Evolutionary conservation across 2,113 vertebrate species (phyloP).

Genomic region (Fukomys damarensis): DNA sequence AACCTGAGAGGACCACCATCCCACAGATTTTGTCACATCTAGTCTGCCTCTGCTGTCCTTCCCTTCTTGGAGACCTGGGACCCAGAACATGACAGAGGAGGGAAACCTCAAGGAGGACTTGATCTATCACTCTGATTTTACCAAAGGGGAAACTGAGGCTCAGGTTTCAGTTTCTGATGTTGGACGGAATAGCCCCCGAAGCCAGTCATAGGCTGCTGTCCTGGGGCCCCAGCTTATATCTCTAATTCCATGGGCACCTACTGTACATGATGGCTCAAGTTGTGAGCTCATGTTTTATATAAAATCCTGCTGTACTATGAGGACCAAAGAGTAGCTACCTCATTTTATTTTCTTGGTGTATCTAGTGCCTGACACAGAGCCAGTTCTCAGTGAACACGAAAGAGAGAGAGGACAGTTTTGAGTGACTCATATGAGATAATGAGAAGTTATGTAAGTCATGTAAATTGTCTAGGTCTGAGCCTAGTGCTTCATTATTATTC

Average conservation of each 20-base stretch:
- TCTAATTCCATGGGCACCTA: neutral
- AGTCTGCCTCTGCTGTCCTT: neutral
- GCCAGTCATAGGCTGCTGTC: neutral
- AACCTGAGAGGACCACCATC: neutral
- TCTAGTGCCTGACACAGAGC: neutral
- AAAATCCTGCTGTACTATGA: neutral
- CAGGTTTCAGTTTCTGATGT: neutral
- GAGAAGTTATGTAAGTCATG: neutral
- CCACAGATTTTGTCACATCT: neutral
- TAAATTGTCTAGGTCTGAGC: neutral
- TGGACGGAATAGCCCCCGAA: neutral
- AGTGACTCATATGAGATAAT: neutral
- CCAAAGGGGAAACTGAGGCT: neutral
- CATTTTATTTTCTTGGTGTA: neutral
- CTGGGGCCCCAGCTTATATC: neutral
- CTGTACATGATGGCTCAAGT: neutral
- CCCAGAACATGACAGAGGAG: neutral
- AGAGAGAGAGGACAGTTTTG: neutral
- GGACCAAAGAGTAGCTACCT: neutral
- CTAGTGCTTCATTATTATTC: neutral
- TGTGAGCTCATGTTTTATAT: neutral
- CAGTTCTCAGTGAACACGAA: neutral
- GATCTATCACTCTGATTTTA: neutral
- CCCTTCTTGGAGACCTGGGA: neutral
- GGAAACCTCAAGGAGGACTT: neutral